Percentiles rank a stretch among this genome's conserved stretches.
These are phyloP conservation scores for Microplitis demolitor DNA, from an alignment of 1,140 invertebrate species.

Conservation along the genomic window DNA sequence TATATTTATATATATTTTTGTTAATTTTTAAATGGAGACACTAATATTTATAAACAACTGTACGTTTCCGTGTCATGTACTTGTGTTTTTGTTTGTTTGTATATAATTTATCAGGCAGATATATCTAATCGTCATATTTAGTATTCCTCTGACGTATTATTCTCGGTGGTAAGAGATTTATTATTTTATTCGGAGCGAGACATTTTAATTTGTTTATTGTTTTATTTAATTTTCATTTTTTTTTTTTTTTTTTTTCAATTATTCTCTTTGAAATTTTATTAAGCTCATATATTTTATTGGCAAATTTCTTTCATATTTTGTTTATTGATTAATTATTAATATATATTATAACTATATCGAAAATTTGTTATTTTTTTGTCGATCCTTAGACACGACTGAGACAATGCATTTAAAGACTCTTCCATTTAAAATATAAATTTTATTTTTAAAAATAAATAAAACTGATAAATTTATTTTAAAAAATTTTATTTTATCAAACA, in stretches of 20 bases:
- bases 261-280: too few relatives aligned
- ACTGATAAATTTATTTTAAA: background rate
- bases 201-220: too few relatives aligned
- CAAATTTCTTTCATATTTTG: too few relatives aligned
- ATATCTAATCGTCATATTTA: background rate
- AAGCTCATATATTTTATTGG: too few relatives aligned
- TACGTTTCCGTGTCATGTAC: constrained; percentile 8
- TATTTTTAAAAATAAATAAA: background rate
- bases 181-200: too few relatives aligned
- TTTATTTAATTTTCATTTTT: too few relatives aligned
- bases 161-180: background rate
- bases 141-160: background rate
- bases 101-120: constrained; percentile 18
- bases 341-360: background rate
- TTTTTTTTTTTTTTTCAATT: too few relatives aligned
- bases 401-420: constrained; percentile 11
- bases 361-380: constrained; percentile 11
- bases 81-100: constrained; percentile 18
- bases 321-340: too few relatives aligned
- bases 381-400: constrained; percentile 18
- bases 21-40: background rate
- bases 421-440: constrained; percentile 1
- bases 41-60: background rate
- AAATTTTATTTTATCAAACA: background rate
- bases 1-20: background rate